Evolutionary conservation across 1,140 invertebrate genomes (phyloP).

Genomic region (Lasioglossum baleicum): DNA sequence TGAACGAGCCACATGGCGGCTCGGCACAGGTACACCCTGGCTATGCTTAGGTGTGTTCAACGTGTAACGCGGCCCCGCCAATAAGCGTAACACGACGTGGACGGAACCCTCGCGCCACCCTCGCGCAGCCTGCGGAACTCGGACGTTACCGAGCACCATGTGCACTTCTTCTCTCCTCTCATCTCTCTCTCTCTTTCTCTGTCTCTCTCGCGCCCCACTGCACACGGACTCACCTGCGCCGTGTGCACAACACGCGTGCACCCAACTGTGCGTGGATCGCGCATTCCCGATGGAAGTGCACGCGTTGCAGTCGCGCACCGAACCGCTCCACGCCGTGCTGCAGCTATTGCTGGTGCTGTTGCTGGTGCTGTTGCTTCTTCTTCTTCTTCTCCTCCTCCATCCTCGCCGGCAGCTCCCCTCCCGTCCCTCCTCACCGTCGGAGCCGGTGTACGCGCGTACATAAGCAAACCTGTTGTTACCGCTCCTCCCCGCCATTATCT

Average conservation of each 20-base stretch:
- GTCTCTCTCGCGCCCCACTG: neutral
- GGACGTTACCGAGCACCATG: constrained; percentile 49
- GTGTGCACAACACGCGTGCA: constrained; percentile 3
- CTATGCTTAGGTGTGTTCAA: neutral
- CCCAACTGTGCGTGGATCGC: constrained; percentile 28
- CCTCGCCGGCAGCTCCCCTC: too few species aligned
- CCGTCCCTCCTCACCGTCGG: neutral
- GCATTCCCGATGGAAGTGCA: constrained; percentile 44
- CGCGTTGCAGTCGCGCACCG: constrained; percentile 47
- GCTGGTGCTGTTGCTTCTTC: too few species aligned
- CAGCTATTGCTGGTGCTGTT: too few species aligned
- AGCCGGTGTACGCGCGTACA: constrained; percentile 52
- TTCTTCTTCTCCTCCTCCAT: neutral
- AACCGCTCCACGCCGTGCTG: neutral
- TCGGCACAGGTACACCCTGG: too few species aligned
- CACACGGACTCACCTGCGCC: constrained; percentile 21
- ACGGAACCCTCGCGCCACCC: constrained; percentile 58
- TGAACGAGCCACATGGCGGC: neutral
- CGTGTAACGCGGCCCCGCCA: constrained; percentile 39
- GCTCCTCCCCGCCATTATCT: constrained; percentile 72
- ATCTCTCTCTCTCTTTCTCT: too few species aligned
- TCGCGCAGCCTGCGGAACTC: constrained; percentile 61
- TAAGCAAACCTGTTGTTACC: constrained; percentile 76
- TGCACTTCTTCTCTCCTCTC: too few species aligned
- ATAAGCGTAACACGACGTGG: constrained; percentile 66